These are phyloP conservation scores for Antennarius maculatus DNA, from an alignment of 2,797 vertebrate genomes.

Conservation along the genomic window DNA sequence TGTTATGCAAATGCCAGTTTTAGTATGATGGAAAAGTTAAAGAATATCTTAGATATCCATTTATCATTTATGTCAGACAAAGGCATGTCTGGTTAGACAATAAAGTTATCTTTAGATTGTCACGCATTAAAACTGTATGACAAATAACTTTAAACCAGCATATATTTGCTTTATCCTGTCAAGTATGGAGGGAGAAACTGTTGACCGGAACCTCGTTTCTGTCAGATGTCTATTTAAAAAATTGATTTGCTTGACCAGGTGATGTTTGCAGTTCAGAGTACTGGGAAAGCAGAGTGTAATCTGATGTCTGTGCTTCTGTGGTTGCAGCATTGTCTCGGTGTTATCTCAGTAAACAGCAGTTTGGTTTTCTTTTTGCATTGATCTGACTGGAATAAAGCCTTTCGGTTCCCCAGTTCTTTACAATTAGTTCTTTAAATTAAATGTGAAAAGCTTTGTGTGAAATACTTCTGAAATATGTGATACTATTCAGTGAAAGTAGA, in stretches of 20 bases:
- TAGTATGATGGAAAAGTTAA: too few species aligned
- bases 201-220: slow-evolving; percentile 2
- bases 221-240: slow-evolving; percentile 11
- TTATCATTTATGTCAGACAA: too few species aligned
- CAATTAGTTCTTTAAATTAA: slow-evolving; percentile 45
- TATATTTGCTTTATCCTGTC: background rate
- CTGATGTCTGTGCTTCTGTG: slow-evolving; percentile 27
- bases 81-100: background rate
- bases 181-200: background rate
- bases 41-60: too few species aligned
- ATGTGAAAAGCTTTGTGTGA: slow-evolving; percentile 37
- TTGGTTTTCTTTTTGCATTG: background rate
- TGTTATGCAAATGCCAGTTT: too few species aligned
- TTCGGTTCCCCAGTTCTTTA: slow-evolving; percentile 33
- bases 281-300: slow-evolving; percentile 21
- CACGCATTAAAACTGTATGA: background rate
- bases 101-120: background rate
- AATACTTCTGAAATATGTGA: slow-evolving; percentile 35
- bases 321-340: too few species aligned
- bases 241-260: slow-evolving; percentile 5
- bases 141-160: background rate
- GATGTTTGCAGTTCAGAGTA: slow-evolving; percentile 32
- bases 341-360: too few species aligned
- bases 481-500: slow-evolving; percentile 10
- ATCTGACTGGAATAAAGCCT: slow-evolving; percentile 37